These are phyloP conservation scores for Andrena fulva DNA, from an alignment of 2,888 invertebrate species.

Conservation along the genomic window DNA sequence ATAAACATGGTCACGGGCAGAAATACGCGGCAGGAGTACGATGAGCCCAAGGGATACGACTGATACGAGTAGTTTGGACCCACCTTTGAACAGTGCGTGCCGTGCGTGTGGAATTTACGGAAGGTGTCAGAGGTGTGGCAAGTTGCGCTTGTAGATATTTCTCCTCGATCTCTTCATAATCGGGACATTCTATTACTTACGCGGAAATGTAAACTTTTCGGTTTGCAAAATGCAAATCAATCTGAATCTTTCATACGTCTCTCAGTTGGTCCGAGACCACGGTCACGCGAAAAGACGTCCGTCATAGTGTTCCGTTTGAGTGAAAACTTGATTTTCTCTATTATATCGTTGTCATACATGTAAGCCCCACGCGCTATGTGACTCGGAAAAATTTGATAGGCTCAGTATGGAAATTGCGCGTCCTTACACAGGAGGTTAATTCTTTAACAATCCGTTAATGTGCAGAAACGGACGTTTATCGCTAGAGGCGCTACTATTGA, in stretches of 20 bases:
- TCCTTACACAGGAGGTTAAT: slow-evolving; percentile 9
- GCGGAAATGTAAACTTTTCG: background rate
- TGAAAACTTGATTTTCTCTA: background rate
- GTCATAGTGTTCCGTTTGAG: background rate
- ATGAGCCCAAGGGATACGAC: too few relatives aligned
- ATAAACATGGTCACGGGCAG: too few relatives aligned
- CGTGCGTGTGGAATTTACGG: background rate
- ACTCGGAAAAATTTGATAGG: background rate
- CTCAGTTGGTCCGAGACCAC: background rate
- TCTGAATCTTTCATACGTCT: background rate
- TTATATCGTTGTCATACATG: background rate
- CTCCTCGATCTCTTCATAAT: background rate
- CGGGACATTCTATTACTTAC: background rate
- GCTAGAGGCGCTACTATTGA: slow-evolving; percentile 65
- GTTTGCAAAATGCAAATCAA: background rate
- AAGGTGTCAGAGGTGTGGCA: slow-evolving; percentile 5
- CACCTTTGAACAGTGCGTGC: too few relatives aligned
- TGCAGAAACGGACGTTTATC: slow-evolving; percentile 26
- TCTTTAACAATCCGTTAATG: slow-evolving; percentile 20
- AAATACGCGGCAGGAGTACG: too few relatives aligned
- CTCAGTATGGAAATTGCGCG: background rate
- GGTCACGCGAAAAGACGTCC: background rate
- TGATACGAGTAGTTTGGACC: too few relatives aligned
- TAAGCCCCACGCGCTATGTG: background rate
- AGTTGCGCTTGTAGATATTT: background rate